phyloP scores from a whole-genome alignment of 2,797 vertebrate species.

The Phalanger gymnotis region DNA sequence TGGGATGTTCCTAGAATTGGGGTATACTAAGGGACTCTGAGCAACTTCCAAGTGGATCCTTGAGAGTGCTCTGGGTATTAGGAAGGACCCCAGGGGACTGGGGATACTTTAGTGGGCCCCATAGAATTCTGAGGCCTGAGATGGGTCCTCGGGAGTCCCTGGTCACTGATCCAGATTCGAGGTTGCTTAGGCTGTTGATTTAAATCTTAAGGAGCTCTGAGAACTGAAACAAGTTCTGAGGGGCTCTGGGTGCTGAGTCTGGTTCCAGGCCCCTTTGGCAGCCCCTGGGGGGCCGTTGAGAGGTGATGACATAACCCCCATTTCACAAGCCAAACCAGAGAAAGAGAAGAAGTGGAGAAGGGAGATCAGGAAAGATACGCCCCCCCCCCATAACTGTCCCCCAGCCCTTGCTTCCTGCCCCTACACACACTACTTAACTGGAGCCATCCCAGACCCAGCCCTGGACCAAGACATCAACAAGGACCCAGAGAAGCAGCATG shows the following conservation, averaged over 20 bases:
- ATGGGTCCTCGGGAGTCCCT: not conserved
- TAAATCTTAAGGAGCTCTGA: not conserved
- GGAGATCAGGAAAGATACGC: not conserved
- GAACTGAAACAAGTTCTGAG: not conserved
- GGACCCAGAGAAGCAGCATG: not conserved
- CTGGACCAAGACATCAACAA: rapidly evolving
- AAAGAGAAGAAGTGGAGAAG: not conserved
- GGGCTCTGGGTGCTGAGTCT: not conserved
- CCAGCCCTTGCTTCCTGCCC: not conserved
- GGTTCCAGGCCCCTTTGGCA: not conserved
- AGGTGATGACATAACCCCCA: not conserved
- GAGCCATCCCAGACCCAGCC: not conserved
- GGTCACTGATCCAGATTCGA: not conserved
- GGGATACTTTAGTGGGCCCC: not conserved
- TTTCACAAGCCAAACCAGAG: slow-evolving; percentile 4
- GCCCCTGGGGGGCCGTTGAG: not conserved
- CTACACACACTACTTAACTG: not conserved
- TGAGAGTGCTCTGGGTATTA: not conserved
- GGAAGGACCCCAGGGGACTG: not conserved
- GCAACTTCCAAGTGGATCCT: not conserved
- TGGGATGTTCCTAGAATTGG: not conserved
- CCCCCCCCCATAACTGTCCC: not conserved
- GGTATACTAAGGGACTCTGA: not conserved
- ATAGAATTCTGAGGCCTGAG: not conserved
- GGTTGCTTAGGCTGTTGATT: not conserved